Evolutionary conservation across 2,888 invertebrate species (phyloP).

Genomic region (Callyntrura guangdongensis): DNA sequence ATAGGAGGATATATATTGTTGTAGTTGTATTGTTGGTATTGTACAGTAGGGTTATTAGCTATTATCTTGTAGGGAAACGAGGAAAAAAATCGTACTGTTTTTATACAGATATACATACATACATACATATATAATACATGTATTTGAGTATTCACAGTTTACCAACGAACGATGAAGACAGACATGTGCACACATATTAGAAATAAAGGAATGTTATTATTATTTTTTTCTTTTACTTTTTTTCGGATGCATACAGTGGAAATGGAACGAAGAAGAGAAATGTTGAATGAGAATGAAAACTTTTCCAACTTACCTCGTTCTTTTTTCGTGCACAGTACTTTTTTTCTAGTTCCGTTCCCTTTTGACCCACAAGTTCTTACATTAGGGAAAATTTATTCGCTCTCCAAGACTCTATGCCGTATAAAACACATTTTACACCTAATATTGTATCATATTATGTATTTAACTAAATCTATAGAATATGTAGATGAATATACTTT

Average conservation of each 20-base stretch:
- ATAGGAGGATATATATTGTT: background rate
- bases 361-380: conserved; percentile 67
- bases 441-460: background rate
- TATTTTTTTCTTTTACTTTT: conserved; percentile 36
- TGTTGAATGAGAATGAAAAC: conserved; percentile 27
- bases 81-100: background rate
- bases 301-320: conserved; percentile 57
- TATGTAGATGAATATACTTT: conserved; percentile 9
- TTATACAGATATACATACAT: background rate
- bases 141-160: conserved; percentile 76
- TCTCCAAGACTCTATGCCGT: conserved; percentile 7
- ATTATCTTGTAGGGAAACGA: background rate
- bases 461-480: background rate
- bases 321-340: conserved; percentile 48
- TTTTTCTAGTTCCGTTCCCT: conserved; percentile 51
- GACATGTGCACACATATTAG: conserved; percentile 57
- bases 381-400: conserved; percentile 54
- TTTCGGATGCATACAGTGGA: background rate
- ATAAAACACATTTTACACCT: conserved; percentile 18
- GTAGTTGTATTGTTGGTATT: too few relatives aligned
- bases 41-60: too few relatives aligned
- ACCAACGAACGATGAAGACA: conserved; percentile 60
- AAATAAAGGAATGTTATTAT: conserved; percentile 62
- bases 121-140: conserved; percentile 6
- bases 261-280: conserved; percentile 53